A percentile compares a stretch with the other conserved stretches of the same genome.
Conservation (phyloP, 92 coral and sea anemone genomes). For the Paragorgia papillata region DNA sequence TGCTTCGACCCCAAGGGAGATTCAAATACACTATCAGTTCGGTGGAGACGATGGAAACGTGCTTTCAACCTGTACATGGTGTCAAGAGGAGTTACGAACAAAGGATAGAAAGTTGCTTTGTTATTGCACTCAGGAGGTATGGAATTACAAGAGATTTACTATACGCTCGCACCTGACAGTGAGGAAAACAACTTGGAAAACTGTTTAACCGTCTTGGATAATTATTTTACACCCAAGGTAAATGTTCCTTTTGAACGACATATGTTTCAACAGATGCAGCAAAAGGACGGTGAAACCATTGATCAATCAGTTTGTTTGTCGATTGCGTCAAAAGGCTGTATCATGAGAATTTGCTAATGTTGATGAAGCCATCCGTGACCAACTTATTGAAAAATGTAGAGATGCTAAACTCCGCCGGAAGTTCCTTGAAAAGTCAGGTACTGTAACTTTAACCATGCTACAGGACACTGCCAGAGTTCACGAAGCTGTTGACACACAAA, state of each 20-base stretch:
- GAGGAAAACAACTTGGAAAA: constrained; percentile 45
- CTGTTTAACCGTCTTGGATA: constrained; percentile 49
- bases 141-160: constrained; percentile 56
- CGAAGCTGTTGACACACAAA: constrained; percentile 48
- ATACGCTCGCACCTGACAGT: constrained; percentile 47
- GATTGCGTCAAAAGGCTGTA: constrained; percentile 48
- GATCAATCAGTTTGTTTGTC: constrained; percentile 63
- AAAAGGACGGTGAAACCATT: constrained; percentile 42
- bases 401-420: constrained; percentile 28
- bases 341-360: constrained; percentile 45
- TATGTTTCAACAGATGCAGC: constrained; percentile 56
- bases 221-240: constrained; percentile 57
- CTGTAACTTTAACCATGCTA: constrained; percentile 8
- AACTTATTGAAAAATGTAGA: constrained; percentile 55
- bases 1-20: constrained; percentile 64
- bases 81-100: constrained; percentile 61
- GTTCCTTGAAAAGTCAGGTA: constrained; percentile 46
- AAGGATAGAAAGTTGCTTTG: constrained; percentile 55
- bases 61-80: constrained; percentile 63
- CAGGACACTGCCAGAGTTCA: constrained; percentile 50
- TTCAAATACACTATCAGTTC: constrained; percentile 48
- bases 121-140: constrained; percentile 51
- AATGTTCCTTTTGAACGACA: constrained; percentile 62
- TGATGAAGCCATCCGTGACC: constrained; percentile 45
- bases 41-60: constrained; percentile 57